Conservation (phyloP, 2,797 vertebrate genomes). For the Pogoniulus pusillus region DNA sequence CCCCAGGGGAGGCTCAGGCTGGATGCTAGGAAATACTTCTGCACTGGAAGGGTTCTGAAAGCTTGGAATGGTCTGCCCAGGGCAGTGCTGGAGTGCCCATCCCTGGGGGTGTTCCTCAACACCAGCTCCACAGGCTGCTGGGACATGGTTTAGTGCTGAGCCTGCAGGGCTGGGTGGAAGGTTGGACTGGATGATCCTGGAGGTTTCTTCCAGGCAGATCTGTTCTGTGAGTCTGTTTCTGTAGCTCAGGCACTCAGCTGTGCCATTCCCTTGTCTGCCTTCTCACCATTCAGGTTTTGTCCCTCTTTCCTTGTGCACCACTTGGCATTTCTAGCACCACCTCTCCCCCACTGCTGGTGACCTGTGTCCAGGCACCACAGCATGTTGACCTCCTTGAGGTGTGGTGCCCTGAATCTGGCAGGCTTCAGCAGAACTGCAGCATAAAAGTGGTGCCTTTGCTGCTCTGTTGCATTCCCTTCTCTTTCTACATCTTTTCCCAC, state of each 20-base stretch:
- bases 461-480: not conserved
- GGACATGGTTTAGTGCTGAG: too few species aligned
- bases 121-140: too few species aligned
- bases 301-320: not conserved
- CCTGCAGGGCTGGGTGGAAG: too few species aligned
- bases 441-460: not conserved
- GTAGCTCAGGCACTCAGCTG: not conserved
- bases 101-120: too few species aligned
- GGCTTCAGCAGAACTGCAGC: not conserved
- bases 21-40: too few species aligned
- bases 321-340: not conserved
- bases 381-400: not conserved
- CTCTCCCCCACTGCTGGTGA: not conserved
- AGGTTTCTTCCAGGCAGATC: too few species aligned
- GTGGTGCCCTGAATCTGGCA: not conserved
- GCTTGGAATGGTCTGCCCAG: too few species aligned
- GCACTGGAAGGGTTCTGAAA: too few species aligned
- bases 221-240: not conserved
- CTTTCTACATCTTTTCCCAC: not conserved
- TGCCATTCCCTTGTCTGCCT: not conserved
- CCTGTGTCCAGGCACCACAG: not conserved
- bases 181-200: too few species aligned
- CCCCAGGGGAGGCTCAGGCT: too few species aligned
- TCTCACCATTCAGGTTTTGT: not conserved
- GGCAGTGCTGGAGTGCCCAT: too few species aligned